Evolutionary conservation across 2,797 vertebrate genomes (phyloP).

Genomic region (Clarias laeviceps): DNA sequence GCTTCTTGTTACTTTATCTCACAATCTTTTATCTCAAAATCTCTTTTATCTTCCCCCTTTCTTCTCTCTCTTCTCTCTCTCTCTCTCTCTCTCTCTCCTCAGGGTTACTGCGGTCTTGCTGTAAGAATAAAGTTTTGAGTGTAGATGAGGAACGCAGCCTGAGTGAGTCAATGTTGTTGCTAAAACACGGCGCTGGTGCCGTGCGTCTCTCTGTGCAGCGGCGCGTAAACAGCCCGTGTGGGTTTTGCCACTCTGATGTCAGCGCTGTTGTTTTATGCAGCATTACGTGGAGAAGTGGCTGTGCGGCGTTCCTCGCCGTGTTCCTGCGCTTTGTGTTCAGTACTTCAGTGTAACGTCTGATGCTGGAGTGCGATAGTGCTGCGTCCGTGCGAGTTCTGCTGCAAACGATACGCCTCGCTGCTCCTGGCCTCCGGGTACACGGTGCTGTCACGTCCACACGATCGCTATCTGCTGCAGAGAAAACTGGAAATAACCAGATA

Average conservation of each 20-base stretch:
- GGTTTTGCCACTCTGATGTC: neutral
- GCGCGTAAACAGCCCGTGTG: neutral
- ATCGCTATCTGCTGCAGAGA: slow-evolving; percentile 33
- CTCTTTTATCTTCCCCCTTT: neutral
- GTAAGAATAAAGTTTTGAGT: no score
- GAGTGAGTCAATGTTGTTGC: no score
- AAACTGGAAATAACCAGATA: neutral
- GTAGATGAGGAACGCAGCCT: no score
- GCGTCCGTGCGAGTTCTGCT: neutral
- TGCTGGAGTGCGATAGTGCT: neutral
- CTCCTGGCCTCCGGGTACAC: neutral
- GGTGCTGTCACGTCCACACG: slow-evolving; percentile 39
- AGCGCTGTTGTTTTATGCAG: neutral
- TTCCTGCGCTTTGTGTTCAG: neutral
- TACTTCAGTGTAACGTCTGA: slow-evolving; percentile 9
- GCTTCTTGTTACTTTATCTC: neutral
- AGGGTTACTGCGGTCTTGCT: no score
- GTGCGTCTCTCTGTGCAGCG: neutral
- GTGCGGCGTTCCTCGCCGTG: neutral
- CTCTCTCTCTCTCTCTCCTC: neutral
- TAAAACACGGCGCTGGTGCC: neutral
- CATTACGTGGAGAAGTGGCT: neutral
- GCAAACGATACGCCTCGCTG: slow-evolving; percentile 12
- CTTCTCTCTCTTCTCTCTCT: neutral
- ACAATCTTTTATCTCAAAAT: neutral